Conservation (phyloP, 2,797 vertebrate genomes). For the Fratercula arctica region DNA sequence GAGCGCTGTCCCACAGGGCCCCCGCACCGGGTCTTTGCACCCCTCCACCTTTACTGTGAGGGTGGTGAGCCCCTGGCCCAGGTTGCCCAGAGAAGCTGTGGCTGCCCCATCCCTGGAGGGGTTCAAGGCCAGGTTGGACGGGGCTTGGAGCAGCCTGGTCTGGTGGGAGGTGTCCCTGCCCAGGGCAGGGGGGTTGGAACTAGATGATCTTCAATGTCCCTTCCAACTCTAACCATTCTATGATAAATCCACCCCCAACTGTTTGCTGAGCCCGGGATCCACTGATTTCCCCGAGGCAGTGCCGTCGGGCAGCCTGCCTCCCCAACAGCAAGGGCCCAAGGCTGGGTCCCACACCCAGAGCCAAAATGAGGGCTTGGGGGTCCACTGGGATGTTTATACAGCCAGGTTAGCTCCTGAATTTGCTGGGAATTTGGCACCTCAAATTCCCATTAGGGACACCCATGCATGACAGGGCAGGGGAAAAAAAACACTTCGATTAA, state of each 20-base stretch:
- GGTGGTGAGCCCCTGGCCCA: background rate
- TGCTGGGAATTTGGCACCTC: background rate
- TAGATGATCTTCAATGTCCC: background rate
- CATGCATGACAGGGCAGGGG: rapidly evolving
- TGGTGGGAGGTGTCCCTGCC: background rate
- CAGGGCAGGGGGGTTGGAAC: background rate
- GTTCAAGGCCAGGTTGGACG: background rate
- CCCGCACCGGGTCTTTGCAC: background rate
- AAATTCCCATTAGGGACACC: background rate
- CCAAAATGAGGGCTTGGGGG: rapidly evolving
- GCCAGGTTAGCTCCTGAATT: background rate
- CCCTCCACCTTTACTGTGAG: background rate
- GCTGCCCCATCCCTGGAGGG: background rate
- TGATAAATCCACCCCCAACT: background rate
- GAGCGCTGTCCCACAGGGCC: rapidly evolving
- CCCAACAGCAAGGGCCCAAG: background rate
- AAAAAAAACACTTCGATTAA: background rate
- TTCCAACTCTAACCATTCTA: background rate
- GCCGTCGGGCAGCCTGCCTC: background rate
- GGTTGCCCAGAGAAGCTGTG: background rate
- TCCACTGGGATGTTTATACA: background rate
- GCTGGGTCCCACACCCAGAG: background rate
- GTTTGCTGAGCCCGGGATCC: background rate
- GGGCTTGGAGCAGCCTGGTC: background rate
- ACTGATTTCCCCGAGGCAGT: rapidly evolving